These are phyloP conservation scores for Gymnobelideus leadbeateri DNA, from an alignment of 2,113 vertebrate genomes.

Conservation along the genomic window DNA sequence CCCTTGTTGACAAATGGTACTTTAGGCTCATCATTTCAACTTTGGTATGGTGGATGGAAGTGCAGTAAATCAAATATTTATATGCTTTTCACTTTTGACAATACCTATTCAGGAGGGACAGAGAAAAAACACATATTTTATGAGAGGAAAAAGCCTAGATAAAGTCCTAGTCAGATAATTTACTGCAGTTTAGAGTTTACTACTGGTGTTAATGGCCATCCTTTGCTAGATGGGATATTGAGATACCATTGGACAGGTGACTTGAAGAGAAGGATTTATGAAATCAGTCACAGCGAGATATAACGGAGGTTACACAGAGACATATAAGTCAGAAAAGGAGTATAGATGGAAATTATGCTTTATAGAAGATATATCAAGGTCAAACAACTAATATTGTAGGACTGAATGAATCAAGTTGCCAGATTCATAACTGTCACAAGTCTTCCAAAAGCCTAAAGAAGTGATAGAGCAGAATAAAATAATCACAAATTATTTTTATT, in stretches of 20 bases:
- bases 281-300: slow-evolving; percentile 66
- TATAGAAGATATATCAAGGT: slow-evolving; percentile 73
- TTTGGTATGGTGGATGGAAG: slow-evolving; percentile 45
- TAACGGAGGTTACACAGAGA: slow-evolving; percentile 68
- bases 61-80: slow-evolving; percentile 79
- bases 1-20: slow-evolving; percentile 62
- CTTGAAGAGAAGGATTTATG: slow-evolving; percentile 74
- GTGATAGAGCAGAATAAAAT: not conserved
- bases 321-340: slow-evolving; percentile 72
- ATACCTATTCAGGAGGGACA: slow-evolving; percentile 65
- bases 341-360: slow-evolving; percentile 67
- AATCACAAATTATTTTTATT: slow-evolving; percentile 34
- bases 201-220: slow-evolving; percentile 67
- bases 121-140: slow-evolving; percentile 66
- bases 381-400: slow-evolving; percentile 59
- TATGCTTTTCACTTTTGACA: slow-evolving; percentile 66
- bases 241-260: slow-evolving; percentile 68
- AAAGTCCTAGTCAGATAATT: slow-evolving; percentile 72
- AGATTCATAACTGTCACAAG: slow-evolving; percentile 64
- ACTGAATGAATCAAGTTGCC: slow-evolving; percentile 52
- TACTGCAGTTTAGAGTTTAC: slow-evolving; percentile 70
- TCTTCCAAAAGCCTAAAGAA: slow-evolving; percentile 1
- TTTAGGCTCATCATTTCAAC: slow-evolving; percentile 70
- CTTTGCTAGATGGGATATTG: slow-evolving; percentile 68
- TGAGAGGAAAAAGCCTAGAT: slow-evolving; percentile 55